A percentile compares a stretch with the other conserved stretches of the same genome.
Evolutionary conservation across 2,888 invertebrate species (phyloP).

Genomic region (Arrhopalites spinosus): DNA sequence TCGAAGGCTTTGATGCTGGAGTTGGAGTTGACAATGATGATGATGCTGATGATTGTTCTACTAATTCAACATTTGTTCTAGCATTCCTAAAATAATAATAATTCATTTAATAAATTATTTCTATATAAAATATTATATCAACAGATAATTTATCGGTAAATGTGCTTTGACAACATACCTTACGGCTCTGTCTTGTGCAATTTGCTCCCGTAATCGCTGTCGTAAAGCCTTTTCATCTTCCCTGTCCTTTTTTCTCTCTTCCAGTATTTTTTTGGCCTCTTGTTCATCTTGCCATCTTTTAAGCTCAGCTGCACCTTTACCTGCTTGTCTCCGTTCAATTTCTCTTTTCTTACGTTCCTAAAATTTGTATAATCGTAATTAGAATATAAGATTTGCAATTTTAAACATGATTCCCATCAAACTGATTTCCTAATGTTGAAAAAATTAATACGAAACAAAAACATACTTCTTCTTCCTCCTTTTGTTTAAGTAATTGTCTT

Average conservation of each 20-base stretch:
- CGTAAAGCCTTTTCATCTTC: constrained; percentile 74
- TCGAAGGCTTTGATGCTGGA: not conserved
- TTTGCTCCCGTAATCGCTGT: constrained; percentile 79
- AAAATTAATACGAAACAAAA: constrained; percentile 17
- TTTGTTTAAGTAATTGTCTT: constrained; percentile 68
- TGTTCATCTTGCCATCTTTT: constrained; percentile 76
- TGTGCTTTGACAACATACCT: too few species aligned
- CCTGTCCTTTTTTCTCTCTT: constrained; percentile 76
- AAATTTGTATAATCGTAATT: too few species aligned
- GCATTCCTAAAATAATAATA: constrained; percentile 57
- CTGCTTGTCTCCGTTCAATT: constrained; percentile 73
- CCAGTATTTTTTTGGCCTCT: constrained; percentile 72
- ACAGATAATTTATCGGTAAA: too few species aligned
- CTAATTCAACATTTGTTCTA: constrained; percentile 43
- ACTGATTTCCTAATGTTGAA: constrained; percentile 55
- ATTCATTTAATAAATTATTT: too few species aligned
- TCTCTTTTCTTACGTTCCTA: constrained; percentile 65
- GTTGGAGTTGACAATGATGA: constrained; percentile 8
- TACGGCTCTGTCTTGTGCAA: constrained; percentile 81
- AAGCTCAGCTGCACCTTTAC: constrained; percentile 73
- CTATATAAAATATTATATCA: too few species aligned
- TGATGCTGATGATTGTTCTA: constrained; percentile 29
- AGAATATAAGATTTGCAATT: too few species aligned
- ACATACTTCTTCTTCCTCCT: constrained; percentile 70
- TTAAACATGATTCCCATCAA: too few species aligned